Conservation (phyloP, 2,888 invertebrate genomes). For the Rosalia funebris region DNA sequence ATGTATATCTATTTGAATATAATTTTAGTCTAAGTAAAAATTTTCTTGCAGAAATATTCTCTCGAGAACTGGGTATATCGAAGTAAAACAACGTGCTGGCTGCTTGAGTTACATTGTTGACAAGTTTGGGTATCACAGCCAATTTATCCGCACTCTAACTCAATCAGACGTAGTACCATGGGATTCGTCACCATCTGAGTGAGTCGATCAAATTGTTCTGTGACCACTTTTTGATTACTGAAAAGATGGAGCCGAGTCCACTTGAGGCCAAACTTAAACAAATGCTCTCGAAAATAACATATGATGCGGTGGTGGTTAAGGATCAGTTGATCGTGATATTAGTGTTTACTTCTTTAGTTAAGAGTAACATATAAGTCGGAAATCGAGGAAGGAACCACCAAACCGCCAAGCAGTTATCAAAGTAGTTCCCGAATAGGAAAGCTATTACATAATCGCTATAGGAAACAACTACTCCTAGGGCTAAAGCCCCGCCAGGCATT, state of each 20-base stretch:
- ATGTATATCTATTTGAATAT: too few species aligned
- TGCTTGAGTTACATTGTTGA: slow-evolving; percentile 88
- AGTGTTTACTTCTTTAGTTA: slow-evolving; percentile 75
- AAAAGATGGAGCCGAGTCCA: slow-evolving; percentile 19
- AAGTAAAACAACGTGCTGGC: slow-evolving; percentile 90
- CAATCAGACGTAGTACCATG: slow-evolving; percentile 76
- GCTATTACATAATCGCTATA: too few species aligned
- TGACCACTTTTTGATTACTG: slow-evolving; percentile 69
- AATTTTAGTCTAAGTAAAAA: too few species aligned
- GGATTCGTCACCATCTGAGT: slow-evolving; percentile 74
- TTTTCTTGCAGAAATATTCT: slow-evolving; percentile 72
- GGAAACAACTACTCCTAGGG: too few species aligned
- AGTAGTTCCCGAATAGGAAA: too few species aligned
- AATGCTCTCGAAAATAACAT: slow-evolving; percentile 74
- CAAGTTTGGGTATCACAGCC: slow-evolving; percentile 81
- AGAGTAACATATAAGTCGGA: too few species aligned
- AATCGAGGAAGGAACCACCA: too few species aligned
- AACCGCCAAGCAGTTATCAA: too few species aligned
- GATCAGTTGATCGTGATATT: slow-evolving; percentile 82
- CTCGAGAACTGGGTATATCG: slow-evolving; percentile 75
- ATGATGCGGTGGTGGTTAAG: slow-evolving; percentile 83
- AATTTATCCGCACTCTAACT: slow-evolving; percentile 83
- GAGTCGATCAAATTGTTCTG: slow-evolving; percentile 76
- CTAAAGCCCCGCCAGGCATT: too few species aligned
- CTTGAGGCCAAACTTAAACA: slow-evolving; percentile 69